Conservation (phyloP, 2,113 vertebrate species). For the Siniperca knerii region DNA sequence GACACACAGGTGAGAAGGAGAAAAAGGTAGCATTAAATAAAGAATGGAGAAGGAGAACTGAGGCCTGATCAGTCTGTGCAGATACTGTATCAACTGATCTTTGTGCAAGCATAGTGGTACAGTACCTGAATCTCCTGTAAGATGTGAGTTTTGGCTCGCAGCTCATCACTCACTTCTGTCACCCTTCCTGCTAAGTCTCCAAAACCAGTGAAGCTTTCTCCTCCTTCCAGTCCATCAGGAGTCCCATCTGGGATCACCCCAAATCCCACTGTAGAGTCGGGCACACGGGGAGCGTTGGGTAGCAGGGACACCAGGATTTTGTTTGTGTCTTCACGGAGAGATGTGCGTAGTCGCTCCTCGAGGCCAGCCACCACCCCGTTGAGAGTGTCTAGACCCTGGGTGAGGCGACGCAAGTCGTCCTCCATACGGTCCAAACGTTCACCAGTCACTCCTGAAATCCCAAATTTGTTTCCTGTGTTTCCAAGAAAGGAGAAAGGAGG, state of each 20-base stretch:
- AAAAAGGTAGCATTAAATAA: not conserved
- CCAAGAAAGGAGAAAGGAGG: not conserved
- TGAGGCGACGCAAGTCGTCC: slow-evolving; percentile 89
- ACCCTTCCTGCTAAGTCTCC: slow-evolving; percentile 91
- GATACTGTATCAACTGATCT: not conserved
- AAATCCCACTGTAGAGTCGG: slow-evolving; percentile 86
- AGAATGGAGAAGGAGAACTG: not conserved
- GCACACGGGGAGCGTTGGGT: slow-evolving; percentile 75
- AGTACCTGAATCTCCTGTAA: slow-evolving; percentile 90
- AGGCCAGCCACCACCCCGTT: slow-evolving; percentile 87
- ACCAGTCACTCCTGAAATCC: slow-evolving; percentile 85
- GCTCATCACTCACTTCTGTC: slow-evolving; percentile 91
- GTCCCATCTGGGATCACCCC: slow-evolving; percentile 89
- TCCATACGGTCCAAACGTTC: slow-evolving; percentile 94
- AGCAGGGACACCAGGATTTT: slow-evolving; percentile 89
- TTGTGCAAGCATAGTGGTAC: not conserved
- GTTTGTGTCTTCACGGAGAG: slow-evolving; percentile 89
- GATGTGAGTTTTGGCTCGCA: slow-evolving; percentile 89
- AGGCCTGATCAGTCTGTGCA: not conserved
- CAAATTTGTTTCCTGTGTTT: slow-evolving; percentile 86
- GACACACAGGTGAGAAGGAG: not conserved
- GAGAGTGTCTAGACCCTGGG: slow-evolving; percentile 89
- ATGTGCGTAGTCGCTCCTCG: slow-evolving; percentile 89
- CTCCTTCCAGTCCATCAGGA: slow-evolving; percentile 85
- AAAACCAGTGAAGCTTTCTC: slow-evolving; percentile 80